Base-by-base conservation (phyloP, 2,888 invertebrate species). In the Watsonalla binaria region DNA sequence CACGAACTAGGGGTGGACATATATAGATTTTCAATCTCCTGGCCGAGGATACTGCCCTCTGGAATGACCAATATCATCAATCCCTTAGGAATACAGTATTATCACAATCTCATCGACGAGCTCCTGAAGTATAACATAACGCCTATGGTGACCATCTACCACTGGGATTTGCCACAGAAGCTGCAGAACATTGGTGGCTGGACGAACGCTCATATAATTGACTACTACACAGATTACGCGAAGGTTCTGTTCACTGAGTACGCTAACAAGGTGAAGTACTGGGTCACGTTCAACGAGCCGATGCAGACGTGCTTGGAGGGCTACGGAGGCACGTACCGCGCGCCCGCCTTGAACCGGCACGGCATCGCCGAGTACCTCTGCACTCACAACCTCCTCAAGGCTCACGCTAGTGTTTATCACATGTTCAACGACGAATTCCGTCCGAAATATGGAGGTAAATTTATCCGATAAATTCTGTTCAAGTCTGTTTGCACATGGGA, bases 231-330 rank as follows among this genome's bases (percentile, higher is more conserved):
- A 24, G 93, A 94, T 66, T 95, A 93, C 60, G 94, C 94, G 0
- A 91, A 90, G 59, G 66, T 94, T 37, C 72, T 94, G 54, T 92
- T 94, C 59, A 89, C 92, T 52, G 84, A 93, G 70, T 94, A 92
- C 61, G 94, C 92, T 0, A 91, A 92, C 63, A 92, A 93, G 71
- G 93, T 95, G 6, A 93, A 92, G 75, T 89, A 92, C 57, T 96
- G 96, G 96, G 92, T 95, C 9, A 96, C 96, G 0, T 92, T 96
- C 62, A 96, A 96, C 73, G 96, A 96, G 72, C 95, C 96, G 2
- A 92, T 90, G 84, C 86, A 92, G 65, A 89, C 92, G 47, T 92
- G 92, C 65, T 75, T 88, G 56, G 83, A 84, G 60, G 92, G 92
- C 2, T 93, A 93, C 63, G 93, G 93, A 2, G 91, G 92, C 33